Percentiles rank a stretch among this genome's conserved stretches.
These are phyloP conservation scores for Paratrypauchen microcephalus DNA, from an alignment of 2,797 vertebrate species.

Conservation along the genomic window DNA sequence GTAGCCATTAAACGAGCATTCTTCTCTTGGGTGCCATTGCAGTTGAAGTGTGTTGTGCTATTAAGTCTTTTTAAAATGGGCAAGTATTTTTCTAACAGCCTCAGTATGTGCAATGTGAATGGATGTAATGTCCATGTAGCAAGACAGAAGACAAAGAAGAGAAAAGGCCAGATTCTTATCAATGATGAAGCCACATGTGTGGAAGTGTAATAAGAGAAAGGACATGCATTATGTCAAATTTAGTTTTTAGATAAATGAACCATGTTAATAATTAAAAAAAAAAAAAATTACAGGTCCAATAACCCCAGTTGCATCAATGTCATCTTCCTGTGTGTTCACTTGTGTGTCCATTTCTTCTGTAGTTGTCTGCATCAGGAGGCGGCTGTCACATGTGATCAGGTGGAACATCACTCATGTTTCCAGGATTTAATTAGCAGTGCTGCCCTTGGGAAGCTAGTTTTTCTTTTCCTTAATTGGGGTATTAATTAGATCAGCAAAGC, in stretches of 20 bases:
- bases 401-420: conserved; percentile 76
- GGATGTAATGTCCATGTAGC: conserved; percentile 14
- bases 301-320: background rate
- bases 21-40: conserved; percentile 33
- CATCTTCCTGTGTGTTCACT: background rate
- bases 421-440: conserved; percentile 74
- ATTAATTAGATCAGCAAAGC: conserved; percentile 78
- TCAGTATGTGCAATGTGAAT: conserved; percentile 9
- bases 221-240: too few species aligned
- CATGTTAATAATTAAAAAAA: too few species aligned
- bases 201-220: conserved; percentile 13
- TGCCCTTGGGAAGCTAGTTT: conserved; percentile 78
- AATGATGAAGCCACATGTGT: conserved; percentile 23
- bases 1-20: conserved; percentile 29
- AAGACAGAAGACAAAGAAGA: conserved; percentile 6
- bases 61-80: conserved; percentile 50
- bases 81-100: conserved; percentile 48
- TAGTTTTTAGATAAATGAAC: too few species aligned
- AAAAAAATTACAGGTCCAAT: too few species aligned
- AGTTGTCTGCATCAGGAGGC: conserved; percentile 53
- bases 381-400: conserved; percentile 72
- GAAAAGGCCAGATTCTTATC: conserved; percentile 10
- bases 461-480: conserved; percentile 79
- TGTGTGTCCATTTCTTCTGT: conserved; percentile 34
- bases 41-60: conserved; percentile 39